Evolutionary conservation across 2,888 invertebrate genomes (phyloP), one percentile per base, ranked within the genome.

Genomic region (Asteroscopus sphinx): DNA sequence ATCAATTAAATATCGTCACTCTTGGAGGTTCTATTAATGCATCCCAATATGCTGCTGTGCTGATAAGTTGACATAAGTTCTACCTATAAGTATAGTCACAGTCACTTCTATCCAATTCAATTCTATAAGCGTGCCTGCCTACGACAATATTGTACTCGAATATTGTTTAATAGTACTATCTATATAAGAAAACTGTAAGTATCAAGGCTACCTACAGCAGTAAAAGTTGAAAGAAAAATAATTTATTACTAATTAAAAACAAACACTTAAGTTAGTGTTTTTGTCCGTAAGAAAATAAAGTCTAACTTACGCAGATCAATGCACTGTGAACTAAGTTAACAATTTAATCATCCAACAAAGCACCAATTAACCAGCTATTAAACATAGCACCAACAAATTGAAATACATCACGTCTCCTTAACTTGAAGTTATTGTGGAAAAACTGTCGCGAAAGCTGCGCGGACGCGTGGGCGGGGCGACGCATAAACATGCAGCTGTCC

Each of bases 351-450:
- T 54, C 56, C 59, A 77, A 75, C 57, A 68, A 48, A 68, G 55
- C 44, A 42, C n/a, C 52, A 63, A 68, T 68, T 67, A 63, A 35
- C 81, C 79, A 83, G 76, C 76, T 76, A 80, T 81, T 83, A 80
- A 81, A 71, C 73, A 71, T 76, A 59, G 54, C 61, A 82, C 74
- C 76, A 77, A 70, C 77, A 76, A 73, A 73, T 77, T 81, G 81
- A 80, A 63, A 57, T 63, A 67, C 64, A 63, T 52, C 51, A 68
- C 30, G 57, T 68, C 69, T 63, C 73, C 76, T 76, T 74, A 60
- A 76, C 69, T 70, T 75, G 67, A 76, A 82, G 83, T 88, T 84
- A 86, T 83, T 76, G 83, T 82, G 85, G 85, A 87, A 90, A 90
- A 89, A 87, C 80, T 83, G 82, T 79, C 84, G 84, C 85, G 76